phyloP scores from a whole-genome alignment of 2,797 vertebrate genomes.

The Numenius phaeopus region DNA sequence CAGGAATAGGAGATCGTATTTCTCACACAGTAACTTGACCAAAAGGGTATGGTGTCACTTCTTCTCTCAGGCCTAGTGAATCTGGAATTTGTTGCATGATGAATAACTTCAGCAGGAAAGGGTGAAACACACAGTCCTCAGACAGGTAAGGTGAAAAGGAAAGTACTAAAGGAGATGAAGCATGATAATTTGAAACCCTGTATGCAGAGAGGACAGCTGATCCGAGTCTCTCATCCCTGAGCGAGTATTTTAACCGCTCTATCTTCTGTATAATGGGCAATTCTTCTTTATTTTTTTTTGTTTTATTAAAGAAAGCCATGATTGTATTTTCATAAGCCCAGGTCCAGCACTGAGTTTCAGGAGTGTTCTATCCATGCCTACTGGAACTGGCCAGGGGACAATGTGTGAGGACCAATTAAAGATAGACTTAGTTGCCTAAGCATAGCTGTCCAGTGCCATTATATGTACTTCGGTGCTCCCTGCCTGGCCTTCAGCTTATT shows the following conservation, averaged over 20 bases:
- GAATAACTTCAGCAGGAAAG: not conserved
- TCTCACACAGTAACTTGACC: not conserved
- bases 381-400: not conserved
- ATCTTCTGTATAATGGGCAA: not conserved
- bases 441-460: not conserved
- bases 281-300: not conserved
- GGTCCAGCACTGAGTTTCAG: not conserved
- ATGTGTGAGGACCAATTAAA: not conserved
- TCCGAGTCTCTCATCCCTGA: not conserved
- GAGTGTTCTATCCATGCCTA: not conserved
- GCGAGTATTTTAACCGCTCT: not conserved
- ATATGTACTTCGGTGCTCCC: not conserved
- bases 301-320: not conserved
- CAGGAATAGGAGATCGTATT: not conserved
- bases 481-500: not conserved
- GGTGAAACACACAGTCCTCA: not conserved
- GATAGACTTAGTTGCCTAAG: not conserved
- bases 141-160: not conserved
- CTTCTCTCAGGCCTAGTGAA: not conserved
- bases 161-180: not conserved
- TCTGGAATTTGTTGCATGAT: not conserved
- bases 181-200: not conserved
- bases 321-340: not conserved
- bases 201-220: not conserved
- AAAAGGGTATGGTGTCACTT: not conserved